Conservation (phyloP, 1,140 invertebrate species). For the Monomorium pharaonis region DNA sequence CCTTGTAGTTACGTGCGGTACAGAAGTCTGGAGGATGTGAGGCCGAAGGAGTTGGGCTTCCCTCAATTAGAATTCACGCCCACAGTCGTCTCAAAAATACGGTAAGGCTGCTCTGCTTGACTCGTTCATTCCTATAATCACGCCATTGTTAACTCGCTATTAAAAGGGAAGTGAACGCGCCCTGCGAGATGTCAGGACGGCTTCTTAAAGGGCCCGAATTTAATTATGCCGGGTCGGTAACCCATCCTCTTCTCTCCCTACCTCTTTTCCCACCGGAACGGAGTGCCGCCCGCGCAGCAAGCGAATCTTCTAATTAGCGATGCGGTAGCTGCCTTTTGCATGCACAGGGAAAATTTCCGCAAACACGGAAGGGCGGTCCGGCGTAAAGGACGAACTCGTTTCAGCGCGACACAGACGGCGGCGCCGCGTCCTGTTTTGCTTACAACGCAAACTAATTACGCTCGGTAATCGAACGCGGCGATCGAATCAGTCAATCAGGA, state of each 20-base stretch:
- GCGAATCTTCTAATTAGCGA: slow-evolving; percentile 52
- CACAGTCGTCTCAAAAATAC: slow-evolving; percentile 84
- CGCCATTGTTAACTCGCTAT: slow-evolving; percentile 22
- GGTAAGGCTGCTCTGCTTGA: slow-evolving; percentile 71
- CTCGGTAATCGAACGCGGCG: slow-evolving; percentile 45
- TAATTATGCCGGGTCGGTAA: slow-evolving; percentile 44
- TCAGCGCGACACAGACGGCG: not conserved
- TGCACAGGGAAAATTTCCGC: slow-evolving; percentile 40
- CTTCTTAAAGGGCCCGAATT: slow-evolving; percentile 45
- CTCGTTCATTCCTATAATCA: slow-evolving; percentile 23
- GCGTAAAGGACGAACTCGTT: slow-evolving; percentile 34
- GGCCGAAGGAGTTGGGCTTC: slow-evolving; percentile 81
- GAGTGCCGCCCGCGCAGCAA: not conserved
- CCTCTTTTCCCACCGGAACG: not conserved
- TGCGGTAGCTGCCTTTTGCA: slow-evolving; percentile 53
- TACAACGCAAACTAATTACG: slow-evolving; percentile 39
- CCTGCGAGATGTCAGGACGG: slow-evolving; percentile 11
- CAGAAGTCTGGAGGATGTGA: slow-evolving; percentile 82
- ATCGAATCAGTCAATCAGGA: slow-evolving; percentile 20
- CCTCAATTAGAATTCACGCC: slow-evolving; percentile 83
- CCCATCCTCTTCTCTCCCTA: not conserved
- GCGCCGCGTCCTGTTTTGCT: slow-evolving; percentile 12
- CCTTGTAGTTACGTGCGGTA: slow-evolving; percentile 81
- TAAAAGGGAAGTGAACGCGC: slow-evolving; percentile 12
- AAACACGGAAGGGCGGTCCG: slow-evolving; percentile 8